Base-by-base conservation (phyloP, 2,797 vertebrate species). In the Cottoperca gobio region DNA sequence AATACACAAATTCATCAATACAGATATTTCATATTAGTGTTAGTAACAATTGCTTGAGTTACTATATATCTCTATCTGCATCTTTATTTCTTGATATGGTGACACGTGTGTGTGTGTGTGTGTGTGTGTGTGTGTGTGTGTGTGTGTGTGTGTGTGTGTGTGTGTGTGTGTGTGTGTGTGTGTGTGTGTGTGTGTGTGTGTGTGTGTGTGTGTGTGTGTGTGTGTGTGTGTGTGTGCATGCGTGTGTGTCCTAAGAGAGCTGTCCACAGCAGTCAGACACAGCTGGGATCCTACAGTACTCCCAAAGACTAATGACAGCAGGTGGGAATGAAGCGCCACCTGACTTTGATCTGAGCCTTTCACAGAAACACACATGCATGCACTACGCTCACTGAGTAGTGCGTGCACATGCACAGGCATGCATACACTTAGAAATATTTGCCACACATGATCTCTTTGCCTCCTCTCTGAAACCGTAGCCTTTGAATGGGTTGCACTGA, bases 221-320 rank as follows among this genome's bases (percentile, higher is more conserved):
- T 59, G 49, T 66, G 53, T 19, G 2, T 33, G 12, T 24, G 50
- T 61, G 39, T 24, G 50, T 50, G 50, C 31, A 31, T 31, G 31
- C 31, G 28, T 46, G 49, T 45, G 35, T 21, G 59, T 68, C 49
- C 49, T 55, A 31, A 49, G 58, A 61, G 66, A 50, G 35, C 67
- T 79, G 68, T 54, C 67, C 50, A 17, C 62, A 46, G 68, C 60
- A 74, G 73, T 76, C 61, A 71, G 73, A 61, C 70, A 90, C 86
- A 90, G 85, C 85, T 91, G 76, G 81, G 78, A 69, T 83, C 75
- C 63, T 81, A 61, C 73, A 78, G 66, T 69, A 58, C 59, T 65
- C 49, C 64, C 13, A 66, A 70, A 91, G 86, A 93, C 86, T 92
- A 94, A 94, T 92, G 91, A 93, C 89, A 91, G 88, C 93, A 94